Conservation (phyloP, 2,888 invertebrate species). For the Thymelicus acteon region DNA sequence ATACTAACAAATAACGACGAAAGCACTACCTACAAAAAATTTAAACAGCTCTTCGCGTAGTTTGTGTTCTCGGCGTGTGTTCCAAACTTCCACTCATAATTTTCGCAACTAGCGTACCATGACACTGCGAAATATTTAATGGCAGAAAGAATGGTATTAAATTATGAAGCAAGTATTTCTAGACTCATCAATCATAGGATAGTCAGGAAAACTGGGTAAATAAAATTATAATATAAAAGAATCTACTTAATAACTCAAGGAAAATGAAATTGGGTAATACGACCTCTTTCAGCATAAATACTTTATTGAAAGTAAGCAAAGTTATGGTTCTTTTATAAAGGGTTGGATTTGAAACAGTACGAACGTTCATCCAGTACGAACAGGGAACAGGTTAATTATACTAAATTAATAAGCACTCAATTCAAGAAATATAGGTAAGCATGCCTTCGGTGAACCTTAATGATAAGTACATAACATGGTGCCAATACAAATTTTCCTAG, state of each 20-base stretch:
- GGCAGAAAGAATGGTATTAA: background rate
- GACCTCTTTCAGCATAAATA: background rate
- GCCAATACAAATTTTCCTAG: too few species aligned
- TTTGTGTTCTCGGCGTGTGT: background rate
- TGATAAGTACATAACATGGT: too few species aligned
- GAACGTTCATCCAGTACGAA: background rate
- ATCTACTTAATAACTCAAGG: background rate
- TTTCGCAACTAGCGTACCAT: slow-evolving; percentile 1
- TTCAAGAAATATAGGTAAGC: too few species aligned
- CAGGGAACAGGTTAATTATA: too few species aligned
- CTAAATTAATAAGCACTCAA: too few species aligned
- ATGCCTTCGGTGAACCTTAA: too few species aligned
- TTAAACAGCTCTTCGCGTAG: background rate
- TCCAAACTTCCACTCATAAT: slow-evolving; percentile 2
- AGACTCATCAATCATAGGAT: background rate
- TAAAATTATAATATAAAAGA: background rate
- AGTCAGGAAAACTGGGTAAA: background rate
- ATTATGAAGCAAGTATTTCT: background rate
- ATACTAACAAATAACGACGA: too few species aligned
- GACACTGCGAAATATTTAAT: slow-evolving; percentile 2
- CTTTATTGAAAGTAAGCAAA: background rate
- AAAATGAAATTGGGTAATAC: background rate
- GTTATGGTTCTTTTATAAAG: background rate
- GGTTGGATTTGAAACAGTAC: too few species aligned
- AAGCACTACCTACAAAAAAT: background rate